phyloP scores from a whole-genome alignment of 2,797 vertebrate genomes.

The Hylomyscus alleni region DNA sequence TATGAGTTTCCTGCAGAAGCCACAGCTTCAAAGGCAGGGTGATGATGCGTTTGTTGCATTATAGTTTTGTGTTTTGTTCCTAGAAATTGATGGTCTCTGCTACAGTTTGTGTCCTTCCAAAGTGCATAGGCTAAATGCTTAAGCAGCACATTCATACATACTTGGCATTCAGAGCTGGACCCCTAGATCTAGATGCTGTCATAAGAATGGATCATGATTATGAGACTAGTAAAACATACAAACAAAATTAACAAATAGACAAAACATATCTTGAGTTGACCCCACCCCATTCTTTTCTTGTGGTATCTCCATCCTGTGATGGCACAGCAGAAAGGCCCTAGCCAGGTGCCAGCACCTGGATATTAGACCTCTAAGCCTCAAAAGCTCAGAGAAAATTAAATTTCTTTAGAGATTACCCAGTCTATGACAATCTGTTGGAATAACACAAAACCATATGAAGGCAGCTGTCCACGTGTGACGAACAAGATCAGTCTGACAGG shows the following conservation, averaged over 20 bases:
- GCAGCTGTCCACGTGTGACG: neutral
- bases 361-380: neutral
- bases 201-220: too few species aligned
- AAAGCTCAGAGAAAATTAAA: neutral
- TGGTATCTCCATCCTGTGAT: too few species aligned
- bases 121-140: neutral
- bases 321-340: neutral
- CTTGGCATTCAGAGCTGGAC: neutral
- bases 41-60: neutral
- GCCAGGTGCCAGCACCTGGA: neutral
- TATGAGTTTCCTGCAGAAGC: neutral
- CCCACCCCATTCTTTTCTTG: neutral
- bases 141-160: too few species aligned
- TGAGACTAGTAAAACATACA: neutral
- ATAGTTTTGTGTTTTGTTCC: neutral
- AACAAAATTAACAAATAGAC: neutral
- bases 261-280: neutral
- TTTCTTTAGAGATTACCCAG: neutral
- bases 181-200: too few species aligned
- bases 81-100: neutral
- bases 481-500: neutral
- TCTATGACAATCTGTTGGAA: neutral
- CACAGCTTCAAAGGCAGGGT: neutral
- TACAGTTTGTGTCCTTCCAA: neutral
- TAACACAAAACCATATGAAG: neutral